Conservation (phyloP, 2,888 invertebrate genomes). For the Melanchra persicariae region DNA sequence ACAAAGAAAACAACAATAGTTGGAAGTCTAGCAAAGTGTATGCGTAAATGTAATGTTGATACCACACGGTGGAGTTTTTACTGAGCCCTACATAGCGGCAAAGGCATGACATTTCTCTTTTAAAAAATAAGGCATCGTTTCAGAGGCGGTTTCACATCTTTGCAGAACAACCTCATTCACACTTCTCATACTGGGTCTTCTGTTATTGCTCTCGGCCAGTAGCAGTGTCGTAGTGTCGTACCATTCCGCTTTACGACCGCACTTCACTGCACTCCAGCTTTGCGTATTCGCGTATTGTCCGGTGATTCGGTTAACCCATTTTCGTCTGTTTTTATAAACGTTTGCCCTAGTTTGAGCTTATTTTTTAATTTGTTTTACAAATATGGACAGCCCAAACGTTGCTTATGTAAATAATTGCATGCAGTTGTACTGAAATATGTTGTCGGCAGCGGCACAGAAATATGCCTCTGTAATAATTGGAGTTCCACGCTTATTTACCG, state of each 20-base stretch:
- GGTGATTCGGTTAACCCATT: constrained; percentile 62
- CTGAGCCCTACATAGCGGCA: neutral
- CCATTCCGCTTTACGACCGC: constrained; percentile 63
- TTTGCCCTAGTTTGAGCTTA: constrained; percentile 47
- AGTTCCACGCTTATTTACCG: constrained; percentile 44
- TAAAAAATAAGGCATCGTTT: neutral
- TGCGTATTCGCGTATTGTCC: constrained; percentile 63
- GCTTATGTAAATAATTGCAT: constrained; percentile 5
- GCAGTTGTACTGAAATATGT: constrained; percentile 4
- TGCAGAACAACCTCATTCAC: neutral
- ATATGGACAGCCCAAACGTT: constrained; percentile 7
- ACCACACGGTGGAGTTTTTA: neutral
- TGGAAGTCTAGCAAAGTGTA: neutral
- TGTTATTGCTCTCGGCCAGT: neutral
- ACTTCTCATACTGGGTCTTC: constrained; percentile 17
- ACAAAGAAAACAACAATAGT: neutral
- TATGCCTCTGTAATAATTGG: constrained; percentile 23
- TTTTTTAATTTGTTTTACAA: constrained; percentile 25
- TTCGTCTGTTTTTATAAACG: constrained; percentile 55
- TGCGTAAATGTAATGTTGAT: too few relatives aligned
- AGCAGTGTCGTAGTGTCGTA: constrained; percentile 40
- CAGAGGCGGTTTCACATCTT: neutral
- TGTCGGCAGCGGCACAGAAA: neutral
- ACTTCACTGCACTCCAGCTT: constrained; percentile 60
- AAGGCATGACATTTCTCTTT: neutral